Evolutionary conservation across 2,113 vertebrate species (phyloP), one percentile per base, ranked within the genome.

Genomic region (Bos javanicus): DNA sequence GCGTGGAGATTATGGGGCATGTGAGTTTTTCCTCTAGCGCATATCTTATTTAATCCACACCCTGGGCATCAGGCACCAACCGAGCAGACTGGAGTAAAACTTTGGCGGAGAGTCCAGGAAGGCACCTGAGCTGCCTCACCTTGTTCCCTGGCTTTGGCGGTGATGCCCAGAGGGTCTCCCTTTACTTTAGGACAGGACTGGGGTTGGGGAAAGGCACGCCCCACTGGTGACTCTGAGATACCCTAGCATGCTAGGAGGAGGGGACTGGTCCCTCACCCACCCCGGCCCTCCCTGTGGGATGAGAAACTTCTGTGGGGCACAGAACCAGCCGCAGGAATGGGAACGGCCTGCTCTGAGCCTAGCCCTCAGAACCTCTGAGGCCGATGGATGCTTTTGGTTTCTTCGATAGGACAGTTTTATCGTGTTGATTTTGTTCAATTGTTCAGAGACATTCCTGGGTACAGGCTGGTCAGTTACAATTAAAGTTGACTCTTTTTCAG

Each of bases 401-500:
- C 88, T 96, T 96, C 36, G 25, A 4, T 64, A 87, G 93, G 92
- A 95, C 48, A 78, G 52, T 97, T 97, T 98, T 87, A 97, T 90
- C 10, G 3, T 96, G 96, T 96, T 96, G 86, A 26, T 89, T 93
- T 92, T 74, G 62, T 86, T 96, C 1, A n/a, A 25, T 95, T 87
- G 59, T 97, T 96, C 64, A 81, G 94, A 93, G 94, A 95, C 80
- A 85, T 96, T 96, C 50, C 62, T 97, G 95, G 85, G 90, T 50
- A 15, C 30, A 48, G 86, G 87, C 94, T 46, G 87, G 50, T 97
- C 92, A 64, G 86, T 98, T 97, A 82, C 6, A 25, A 98, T 98
- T 98, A 98, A 98, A 98, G 95, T 97, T 96, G 83, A 71, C 30
- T 87, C 17, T 64, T 57, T 92, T 93, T 81, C 60, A 92, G n/a